phyloP scores from a whole-genome alignment of 2,888 invertebrate species.

The Synergus umbraculus region DNA sequence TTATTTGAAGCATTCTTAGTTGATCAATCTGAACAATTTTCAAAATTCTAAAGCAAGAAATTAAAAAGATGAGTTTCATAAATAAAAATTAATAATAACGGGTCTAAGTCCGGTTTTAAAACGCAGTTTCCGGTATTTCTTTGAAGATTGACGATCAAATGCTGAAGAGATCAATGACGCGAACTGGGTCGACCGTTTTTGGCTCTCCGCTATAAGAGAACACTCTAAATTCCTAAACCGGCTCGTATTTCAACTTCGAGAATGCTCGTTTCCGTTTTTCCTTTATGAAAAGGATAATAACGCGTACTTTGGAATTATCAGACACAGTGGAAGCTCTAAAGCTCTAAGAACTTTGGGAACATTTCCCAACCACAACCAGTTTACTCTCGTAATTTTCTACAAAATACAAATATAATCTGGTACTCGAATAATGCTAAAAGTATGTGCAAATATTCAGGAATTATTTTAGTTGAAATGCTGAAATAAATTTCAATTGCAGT shows the following conservation, averaged over 20 bases:
- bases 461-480: neutral
- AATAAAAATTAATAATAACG: neutral
- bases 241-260: neutral
- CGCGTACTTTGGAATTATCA: neutral
- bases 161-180: neutral
- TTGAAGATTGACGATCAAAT: neutral
- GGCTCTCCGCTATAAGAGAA: neutral
- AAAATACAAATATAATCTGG: neutral
- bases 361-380: neutral
- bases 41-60: too few relatives aligned
- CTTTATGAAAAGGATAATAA: neutral
- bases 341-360: neutral
- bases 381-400: neutral
- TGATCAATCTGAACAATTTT: neutral
- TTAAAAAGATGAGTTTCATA: neutral
- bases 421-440: neutral
- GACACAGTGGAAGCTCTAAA: neutral
- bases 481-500: neutral
- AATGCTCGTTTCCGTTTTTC: neutral
- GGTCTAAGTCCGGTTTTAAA: neutral
- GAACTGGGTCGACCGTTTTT: constrained; percentile 29
- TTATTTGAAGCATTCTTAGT: too few relatives aligned
- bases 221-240: constrained; percentile 1
- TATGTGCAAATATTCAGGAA: neutral
- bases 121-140: neutral